These are phyloP conservation scores for Lathronympha strigana DNA, from an alignment of 2,888 invertebrate genomes.

Conservation along the genomic window DNA sequence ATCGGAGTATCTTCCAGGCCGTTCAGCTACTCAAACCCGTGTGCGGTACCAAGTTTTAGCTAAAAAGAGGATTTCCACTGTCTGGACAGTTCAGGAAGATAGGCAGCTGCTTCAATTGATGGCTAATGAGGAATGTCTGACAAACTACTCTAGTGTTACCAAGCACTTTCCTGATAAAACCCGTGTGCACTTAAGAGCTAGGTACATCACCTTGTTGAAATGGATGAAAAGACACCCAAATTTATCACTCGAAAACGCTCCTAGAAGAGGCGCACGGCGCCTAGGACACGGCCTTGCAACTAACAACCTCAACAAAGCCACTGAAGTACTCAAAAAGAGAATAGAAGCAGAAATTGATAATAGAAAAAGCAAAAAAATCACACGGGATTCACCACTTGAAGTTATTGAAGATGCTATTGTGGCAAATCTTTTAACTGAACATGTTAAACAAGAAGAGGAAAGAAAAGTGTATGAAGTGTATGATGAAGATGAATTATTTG, in stretches of 20 bases:
- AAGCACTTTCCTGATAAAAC: constrained; percentile 70
- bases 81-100: constrained; percentile 87
- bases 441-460: constrained; percentile 50
- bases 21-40: constrained; percentile 85
- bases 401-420: constrained; percentile 67
- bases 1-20: constrained; percentile 83
- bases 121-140: constrained; percentile 68
- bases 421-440: constrained; percentile 58
- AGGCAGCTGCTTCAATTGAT: constrained; percentile 82
- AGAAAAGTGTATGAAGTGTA: constrained; percentile 40
- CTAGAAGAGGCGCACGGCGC: constrained; percentile 50
- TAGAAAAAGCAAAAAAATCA: constrained; percentile 47
- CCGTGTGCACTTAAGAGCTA: constrained; percentile 81
- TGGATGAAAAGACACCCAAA: constrained; percentile 68
- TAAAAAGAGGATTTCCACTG: constrained; percentile 67
- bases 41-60: constrained; percentile 83
- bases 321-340: constrained; percentile 54
- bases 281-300: constrained; percentile 45
- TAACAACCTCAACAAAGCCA: constrained; percentile 50
- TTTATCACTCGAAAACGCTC: constrained; percentile 50
- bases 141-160: constrained; percentile 74
- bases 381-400: constrained; percentile 54
- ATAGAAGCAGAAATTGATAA: constrained; percentile 46
- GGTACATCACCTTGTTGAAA: constrained; percentile 71
- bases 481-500: constrained; percentile 37